Percentiles rank a stretch among this genome's conserved stretches.
Conservation (phyloP, 1,140 invertebrate species). For the Notospermus geniculatus region DNA sequence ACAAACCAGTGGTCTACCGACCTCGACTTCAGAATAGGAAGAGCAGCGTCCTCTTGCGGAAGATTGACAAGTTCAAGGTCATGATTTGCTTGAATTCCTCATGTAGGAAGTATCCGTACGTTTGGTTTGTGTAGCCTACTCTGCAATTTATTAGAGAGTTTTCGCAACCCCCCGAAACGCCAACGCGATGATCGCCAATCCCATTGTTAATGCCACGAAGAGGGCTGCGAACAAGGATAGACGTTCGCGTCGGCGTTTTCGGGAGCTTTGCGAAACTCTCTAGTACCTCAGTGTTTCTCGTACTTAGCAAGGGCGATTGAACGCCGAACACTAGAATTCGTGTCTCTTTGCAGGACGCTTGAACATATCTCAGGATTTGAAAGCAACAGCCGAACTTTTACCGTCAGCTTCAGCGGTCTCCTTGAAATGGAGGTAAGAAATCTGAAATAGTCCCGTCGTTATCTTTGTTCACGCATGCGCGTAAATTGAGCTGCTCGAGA, state of each 20-base stretch:
- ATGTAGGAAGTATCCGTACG: conserved; percentile 45
- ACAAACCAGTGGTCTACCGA: background rate
- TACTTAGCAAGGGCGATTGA: too few relatives aligned
- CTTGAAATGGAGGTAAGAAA: conserved; percentile 33
- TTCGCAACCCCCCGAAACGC: too few relatives aligned
- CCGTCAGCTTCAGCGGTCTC: conserved; percentile 34
- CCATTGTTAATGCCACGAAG: too few relatives aligned
- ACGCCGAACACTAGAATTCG: background rate
- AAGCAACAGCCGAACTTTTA: conserved; percentile 37
- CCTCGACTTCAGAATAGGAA: conserved; percentile 19
- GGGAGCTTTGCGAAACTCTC: too few relatives aligned
- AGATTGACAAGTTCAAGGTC: conserved; percentile 33
- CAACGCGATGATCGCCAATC: too few relatives aligned
- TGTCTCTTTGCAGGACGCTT: conserved; percentile 28
- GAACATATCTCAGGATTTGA: conserved; percentile 36
- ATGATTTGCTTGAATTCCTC: conserved; percentile 41
- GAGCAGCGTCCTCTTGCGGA: conserved; percentile 21
- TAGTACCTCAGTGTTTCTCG: too few relatives aligned
- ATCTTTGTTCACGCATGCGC: too few relatives aligned
- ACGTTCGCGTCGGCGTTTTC: too few relatives aligned
- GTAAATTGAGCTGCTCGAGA: too few relatives aligned
- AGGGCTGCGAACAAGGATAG: too few relatives aligned
- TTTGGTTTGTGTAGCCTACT: background rate
- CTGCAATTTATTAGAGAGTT: too few relatives aligned
- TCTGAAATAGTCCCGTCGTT: too few relatives aligned